Evolutionary conservation across 2,888 invertebrate genomes (phyloP).

Genomic region (Callimorpha dominula): DNA sequence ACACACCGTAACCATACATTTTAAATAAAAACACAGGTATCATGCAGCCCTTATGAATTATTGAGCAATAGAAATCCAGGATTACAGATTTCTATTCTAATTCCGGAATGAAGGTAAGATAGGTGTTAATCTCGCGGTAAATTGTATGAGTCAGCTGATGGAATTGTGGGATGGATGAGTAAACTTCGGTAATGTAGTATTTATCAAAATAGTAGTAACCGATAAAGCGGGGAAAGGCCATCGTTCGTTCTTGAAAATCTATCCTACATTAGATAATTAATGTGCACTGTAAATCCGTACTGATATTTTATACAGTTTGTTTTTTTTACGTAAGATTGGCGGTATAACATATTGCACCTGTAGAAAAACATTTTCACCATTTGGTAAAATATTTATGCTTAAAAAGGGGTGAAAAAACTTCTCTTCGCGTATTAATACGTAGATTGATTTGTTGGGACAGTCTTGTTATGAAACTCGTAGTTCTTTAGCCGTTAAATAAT

Average conservation of each 20-base stretch:
- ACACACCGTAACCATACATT: slow-evolving; percentile 48
- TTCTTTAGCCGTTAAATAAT: too few relatives aligned
- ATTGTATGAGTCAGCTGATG: slow-evolving; percentile 44
- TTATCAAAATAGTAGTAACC: slow-evolving; percentile 8
- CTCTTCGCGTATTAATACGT: too few relatives aligned
- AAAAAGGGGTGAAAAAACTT: too few relatives aligned
- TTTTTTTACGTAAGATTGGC: not conserved
- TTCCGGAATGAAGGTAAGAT: slow-evolving; percentile 31
- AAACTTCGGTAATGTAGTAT: slow-evolving; percentile 12
- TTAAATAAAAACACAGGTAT: slow-evolving; percentile 48
- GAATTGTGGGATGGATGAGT: slow-evolving; percentile 28
- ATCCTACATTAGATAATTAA: not conserved
- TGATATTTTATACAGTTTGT: not conserved
- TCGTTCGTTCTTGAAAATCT: not conserved
- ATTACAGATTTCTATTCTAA: slow-evolving; percentile 36
- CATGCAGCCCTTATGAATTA: slow-evolving; percentile 50
- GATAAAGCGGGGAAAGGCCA: not conserved
- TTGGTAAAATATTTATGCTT: too few relatives aligned
- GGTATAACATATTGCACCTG: not conserved
- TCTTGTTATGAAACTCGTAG: not conserved
- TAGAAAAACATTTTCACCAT: not conserved
- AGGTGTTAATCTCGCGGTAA: slow-evolving; percentile 36
- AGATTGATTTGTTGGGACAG: not conserved
- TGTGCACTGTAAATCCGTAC: not conserved
- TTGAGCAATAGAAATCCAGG: slow-evolving; percentile 42